phyloP scores from a whole-genome alignment of 2,888 invertebrate genomes.

The Charanyca ferruginea region DNA sequence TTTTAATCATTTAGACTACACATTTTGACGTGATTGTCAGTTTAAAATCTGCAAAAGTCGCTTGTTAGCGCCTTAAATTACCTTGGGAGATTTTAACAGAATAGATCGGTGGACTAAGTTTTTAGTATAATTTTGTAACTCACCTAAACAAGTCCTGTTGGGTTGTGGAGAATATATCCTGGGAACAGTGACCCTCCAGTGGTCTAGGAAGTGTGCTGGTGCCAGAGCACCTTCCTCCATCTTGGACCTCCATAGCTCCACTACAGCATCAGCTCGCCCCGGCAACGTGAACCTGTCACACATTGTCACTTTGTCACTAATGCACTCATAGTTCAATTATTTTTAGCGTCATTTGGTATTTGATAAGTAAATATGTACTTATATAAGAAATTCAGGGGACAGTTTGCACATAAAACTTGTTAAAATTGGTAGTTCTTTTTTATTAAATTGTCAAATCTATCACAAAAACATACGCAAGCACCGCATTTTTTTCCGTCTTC shows the following conservation, averaged over 20 bases:
- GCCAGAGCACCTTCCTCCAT: slow-evolving; percentile 92
- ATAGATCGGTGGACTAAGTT: neutral
- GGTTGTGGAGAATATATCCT: slow-evolving; percentile 93
- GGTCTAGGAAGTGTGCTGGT: slow-evolving; percentile 92
- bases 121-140: slow-evolving; percentile 30
- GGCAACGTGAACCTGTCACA: slow-evolving; percentile 83
- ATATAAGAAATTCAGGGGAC: no score
- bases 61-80: no score
- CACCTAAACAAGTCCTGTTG: slow-evolving; percentile 93
- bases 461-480: slow-evolving; percentile 45
- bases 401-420: neutral
- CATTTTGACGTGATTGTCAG: no score
- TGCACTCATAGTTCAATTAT: neutral
- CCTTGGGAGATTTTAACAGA: neutral
- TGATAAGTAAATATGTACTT: neutral
- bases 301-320: slow-evolving; percentile 62
- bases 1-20: no score
- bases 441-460: slow-evolving; percentile 7
- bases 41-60: no score
- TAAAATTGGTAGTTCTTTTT: neutral
- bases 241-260: slow-evolving; percentile 91
- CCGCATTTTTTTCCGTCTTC: slow-evolving; percentile 50
- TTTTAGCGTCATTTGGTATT: neutral
- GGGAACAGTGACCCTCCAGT: slow-evolving; percentile 94
- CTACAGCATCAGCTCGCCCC: slow-evolving; percentile 83